Evolutionary conservation across 2,888 invertebrate genomes (phyloP), one percentile per base, ranked within the genome.

Genomic region (Deilephila porcellus): DNA sequence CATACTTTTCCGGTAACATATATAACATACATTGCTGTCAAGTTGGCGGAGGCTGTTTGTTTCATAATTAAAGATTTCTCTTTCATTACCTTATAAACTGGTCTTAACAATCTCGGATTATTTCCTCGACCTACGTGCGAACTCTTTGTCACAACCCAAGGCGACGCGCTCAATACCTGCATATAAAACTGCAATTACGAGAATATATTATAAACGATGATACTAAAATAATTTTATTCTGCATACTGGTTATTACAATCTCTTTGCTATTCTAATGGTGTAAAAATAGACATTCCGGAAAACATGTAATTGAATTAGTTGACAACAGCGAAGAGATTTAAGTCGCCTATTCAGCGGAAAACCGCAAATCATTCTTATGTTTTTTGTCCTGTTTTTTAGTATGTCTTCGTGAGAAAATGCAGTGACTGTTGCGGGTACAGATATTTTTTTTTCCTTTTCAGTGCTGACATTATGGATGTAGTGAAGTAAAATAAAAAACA

Each of bases 361-460:
- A 82, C 74, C 60, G 77, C 85, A 84, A 86, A 78, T 85, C 87
- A 87, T 79, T 79, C 19, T 62, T 56, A 76, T 80, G 77, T 82
- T 81, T 76, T 76, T 76, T 72, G 14, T 53, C 75, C 76, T 78
- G 60, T 76, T 71, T 80, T 80, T 81, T 81, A 80, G 75, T 70
- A 73, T 72, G 81, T 81, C 83, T 81, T 81, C 84, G 86, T 86
- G 88, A 81, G 81, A 85, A 86, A 85, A 85, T 84, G 84, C 82
- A 79, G 76, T 83, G 81, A 83, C 76, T 80, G 76, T 73, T 72
- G 67, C 71, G 60, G 72, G 74, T 73, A 74, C 53, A 71, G 45
- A 25, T 59, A 71, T 25, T 45, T 71, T 34, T 60, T 71, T 73
- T 73, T 74, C 53, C 63, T 63, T 14, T 70, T 34, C 34, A 25